Evolutionary conservation across 2,797 vertebrate species (phyloP), one percentile per base, ranked within the genome.

Genomic region (Caiman crocodilus): DNA sequence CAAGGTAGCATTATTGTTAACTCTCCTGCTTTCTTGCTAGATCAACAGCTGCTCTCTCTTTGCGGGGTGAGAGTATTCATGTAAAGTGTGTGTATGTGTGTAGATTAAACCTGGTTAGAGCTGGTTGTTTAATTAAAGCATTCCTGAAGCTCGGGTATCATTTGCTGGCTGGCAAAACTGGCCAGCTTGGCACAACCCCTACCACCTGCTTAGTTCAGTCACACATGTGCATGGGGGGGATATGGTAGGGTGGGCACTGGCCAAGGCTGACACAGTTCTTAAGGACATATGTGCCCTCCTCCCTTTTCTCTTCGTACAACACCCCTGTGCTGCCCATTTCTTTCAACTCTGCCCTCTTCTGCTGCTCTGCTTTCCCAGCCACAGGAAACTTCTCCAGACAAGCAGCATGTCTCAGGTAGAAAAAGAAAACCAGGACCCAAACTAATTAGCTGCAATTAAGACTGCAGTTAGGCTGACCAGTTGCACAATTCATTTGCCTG

Each of bases 401-500:
- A 50, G 20, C 7, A 5, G 65, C 77, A 77, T 73, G 26, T 5
- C 50, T 6, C 50, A 65, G 42, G 79, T n/a, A 90, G 71, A 84
- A 63, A 80, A 56, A 20, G 23, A 20, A 65, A 76, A 83, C 32
- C 35, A 14, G 7, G 35, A 42, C 2, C 65, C 65, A 67, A 21
- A 93, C 9, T 7, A 81, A 75, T 26, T 59, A 28, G 0, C 2
- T 35, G 55, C 69, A 85, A 57, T 76, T 57, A 76, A 57, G 74
- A 13, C 57, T 76, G n/a, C 69, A 80, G 86, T 23, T 87, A 61
- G 59, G 77, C 35, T 42, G 25, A 13, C 71, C 65, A 35, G 65
- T 79, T 58, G 89, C 85, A 88, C 76, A 69, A 11, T 78, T 94
- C 80, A 76, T 42, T 6, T 63, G 82, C 50, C 20, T 58, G 58